A percentile compares a stretch with the other conserved stretches of the same genome.
Conservation (phyloP, 2,113 vertebrate species). For the Psilopogon haemacephalus region DNA sequence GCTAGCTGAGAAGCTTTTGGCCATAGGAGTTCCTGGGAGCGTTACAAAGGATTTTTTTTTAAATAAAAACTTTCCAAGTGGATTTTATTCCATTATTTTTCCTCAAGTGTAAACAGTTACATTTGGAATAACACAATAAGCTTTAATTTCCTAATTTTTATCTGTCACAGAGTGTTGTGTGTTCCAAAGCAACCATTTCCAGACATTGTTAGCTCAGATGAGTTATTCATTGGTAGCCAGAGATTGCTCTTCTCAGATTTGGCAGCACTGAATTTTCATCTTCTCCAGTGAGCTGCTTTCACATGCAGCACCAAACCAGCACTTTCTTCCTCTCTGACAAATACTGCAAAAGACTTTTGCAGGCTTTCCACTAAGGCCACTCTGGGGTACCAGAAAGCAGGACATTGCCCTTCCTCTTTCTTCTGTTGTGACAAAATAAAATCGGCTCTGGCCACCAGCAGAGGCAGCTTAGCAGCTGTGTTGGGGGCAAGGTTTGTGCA, state of each 20-base stretch:
- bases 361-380: conserved; percentile 61
- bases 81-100: conserved; percentile 81
- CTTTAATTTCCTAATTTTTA: conserved; percentile 80
- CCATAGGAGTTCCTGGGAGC: conserved; percentile 72
- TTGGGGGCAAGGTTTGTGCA: background rate
- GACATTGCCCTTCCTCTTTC: conserved; percentile 11
- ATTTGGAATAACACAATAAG: conserved; percentile 81
- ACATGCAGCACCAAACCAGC: conserved; percentile 40
- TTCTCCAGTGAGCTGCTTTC: conserved; percentile 80
- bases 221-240: conserved; percentile 79
- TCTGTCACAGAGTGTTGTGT: conserved; percentile 62
- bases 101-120: conserved; percentile 82
- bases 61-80: conserved; percentile 75
- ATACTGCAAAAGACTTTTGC: conserved; percentile 56
- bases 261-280: conserved; percentile 75
- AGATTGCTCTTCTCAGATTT: conserved; percentile 75
- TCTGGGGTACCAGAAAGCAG: conserved; percentile 49
- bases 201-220: conserved; percentile 78
- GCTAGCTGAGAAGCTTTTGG: conserved; percentile 69
- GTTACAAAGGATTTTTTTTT: conserved; percentile 68
- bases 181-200: conserved; percentile 77
- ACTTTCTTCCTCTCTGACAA: conserved; percentile 72
- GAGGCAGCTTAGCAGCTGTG: background rate
- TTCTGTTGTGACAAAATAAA: background rate
- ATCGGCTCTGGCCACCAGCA: background rate